These are phyloP conservation scores for Ichneumoninae sp. DNA, from an alignment of 2,888 invertebrate genomes.

Conservation along the genomic window DNA sequence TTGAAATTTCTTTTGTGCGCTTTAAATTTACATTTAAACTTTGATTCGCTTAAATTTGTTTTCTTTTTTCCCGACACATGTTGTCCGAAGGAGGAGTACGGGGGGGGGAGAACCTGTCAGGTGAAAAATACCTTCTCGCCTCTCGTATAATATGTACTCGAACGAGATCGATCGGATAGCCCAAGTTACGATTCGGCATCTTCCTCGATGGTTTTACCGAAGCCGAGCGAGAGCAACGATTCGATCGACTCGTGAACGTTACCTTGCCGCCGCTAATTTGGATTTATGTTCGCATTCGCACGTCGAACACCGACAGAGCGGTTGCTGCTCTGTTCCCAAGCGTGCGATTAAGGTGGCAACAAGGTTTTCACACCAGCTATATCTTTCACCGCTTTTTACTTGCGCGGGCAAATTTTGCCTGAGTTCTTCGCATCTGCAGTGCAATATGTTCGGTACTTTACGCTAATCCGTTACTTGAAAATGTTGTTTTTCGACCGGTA, in stretches of 20 bases:
- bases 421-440: background rate
- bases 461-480: too few relatives aligned
- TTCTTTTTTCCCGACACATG: too few relatives aligned
- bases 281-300: constrained; percentile 83
- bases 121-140: constrained; percentile 9
- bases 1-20: too few relatives aligned
- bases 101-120: background rate
- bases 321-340: constrained; percentile 8
- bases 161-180: constrained; percentile 70
- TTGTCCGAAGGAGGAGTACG: too few relatives aligned
- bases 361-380: constrained; percentile 53
- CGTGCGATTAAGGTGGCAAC: constrained; percentile 43
- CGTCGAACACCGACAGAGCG: constrained; percentile 72
- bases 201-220: constrained; percentile 46
- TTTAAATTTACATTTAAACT: too few relatives aligned
- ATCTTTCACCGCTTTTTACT: constrained; percentile 2
- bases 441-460: background rate
- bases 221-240: constrained; percentile 49
- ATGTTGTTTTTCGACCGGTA: too few relatives aligned
- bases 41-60: too few relatives aligned
- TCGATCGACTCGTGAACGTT: constrained; percentile 68
- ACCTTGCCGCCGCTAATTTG: constrained; percentile 82
- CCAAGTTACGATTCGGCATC: constrained; percentile 73
- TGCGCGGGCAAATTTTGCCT: constrained; percentile 33
- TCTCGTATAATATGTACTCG: constrained; percentile 7